Conservation (phyloP, 2,797 vertebrate genomes). For the Mormyrus proboscirostris region DNA sequence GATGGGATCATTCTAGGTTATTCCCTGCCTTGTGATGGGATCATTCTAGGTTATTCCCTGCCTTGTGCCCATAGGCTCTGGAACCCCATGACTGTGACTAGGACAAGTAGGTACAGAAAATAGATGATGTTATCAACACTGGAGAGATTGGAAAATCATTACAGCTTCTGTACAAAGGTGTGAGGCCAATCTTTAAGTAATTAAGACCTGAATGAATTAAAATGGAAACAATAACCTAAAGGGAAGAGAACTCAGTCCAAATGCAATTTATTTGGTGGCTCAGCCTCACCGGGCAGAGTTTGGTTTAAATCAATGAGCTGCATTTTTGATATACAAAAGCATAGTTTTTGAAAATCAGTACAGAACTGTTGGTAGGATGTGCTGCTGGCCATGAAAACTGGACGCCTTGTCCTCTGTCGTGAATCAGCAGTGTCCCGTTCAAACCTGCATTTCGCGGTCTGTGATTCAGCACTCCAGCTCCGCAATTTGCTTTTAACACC, state of each 20-base stretch:
- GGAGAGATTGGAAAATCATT: not conserved
- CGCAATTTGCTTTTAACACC: not conserved
- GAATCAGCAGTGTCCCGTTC: not conserved
- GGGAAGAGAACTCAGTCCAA: not conserved
- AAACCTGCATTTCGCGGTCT: not conserved
- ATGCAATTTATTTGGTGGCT: not conserved
- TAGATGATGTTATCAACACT: not conserved
- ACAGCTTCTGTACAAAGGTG: not conserved
- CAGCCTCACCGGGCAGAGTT: not conserved
- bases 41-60: not conserved
- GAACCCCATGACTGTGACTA: not conserved
- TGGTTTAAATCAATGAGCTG: not conserved
- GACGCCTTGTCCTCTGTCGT: not conserved
- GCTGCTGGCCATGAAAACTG: not conserved
- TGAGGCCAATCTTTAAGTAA: not conserved
- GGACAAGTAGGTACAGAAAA: not conserved
- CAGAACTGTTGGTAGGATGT: not conserved
- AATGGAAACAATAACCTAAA: not conserved
- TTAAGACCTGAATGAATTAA: not conserved
- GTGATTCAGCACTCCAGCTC: not conserved
- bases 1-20: not conserved
- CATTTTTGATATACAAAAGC: not conserved
- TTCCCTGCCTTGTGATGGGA: not conserved
- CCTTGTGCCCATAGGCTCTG: not conserved
- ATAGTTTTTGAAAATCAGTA: not conserved